Conservation (phyloP, 2,113 vertebrate species). For the Corydoras sp. region DNA sequence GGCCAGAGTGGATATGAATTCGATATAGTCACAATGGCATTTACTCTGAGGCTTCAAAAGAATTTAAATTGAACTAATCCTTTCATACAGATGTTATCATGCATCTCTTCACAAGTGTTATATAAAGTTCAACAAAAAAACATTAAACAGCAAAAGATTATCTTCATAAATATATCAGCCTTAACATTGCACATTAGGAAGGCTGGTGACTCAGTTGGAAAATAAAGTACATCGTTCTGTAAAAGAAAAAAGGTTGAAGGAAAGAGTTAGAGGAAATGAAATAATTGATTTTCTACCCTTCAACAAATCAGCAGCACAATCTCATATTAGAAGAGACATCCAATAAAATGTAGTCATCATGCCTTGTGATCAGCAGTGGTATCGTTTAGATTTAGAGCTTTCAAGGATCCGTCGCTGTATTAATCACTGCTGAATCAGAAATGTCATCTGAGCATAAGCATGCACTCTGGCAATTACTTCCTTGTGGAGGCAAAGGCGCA, state of each 20-base stretch:
- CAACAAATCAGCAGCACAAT: neutral
- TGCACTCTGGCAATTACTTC: slow-evolving; percentile 31
- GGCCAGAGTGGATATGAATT: slow-evolving; percentile 24
- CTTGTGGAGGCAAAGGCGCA: neutral
- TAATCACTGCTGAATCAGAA: slow-evolving; percentile 30
- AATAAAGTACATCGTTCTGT: too few relatives aligned
- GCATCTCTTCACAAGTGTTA: neutral
- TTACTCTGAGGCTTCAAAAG: slow-evolving; percentile 10
- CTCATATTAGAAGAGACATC: slow-evolving; percentile 9
- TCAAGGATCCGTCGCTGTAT: slow-evolving; percentile 12
- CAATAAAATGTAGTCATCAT: slow-evolving; percentile 2
- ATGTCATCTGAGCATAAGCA: slow-evolving; percentile 49
- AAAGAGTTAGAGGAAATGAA: too few relatives aligned
- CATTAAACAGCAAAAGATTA: neutral
- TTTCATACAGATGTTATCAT: slow-evolving; percentile 7
- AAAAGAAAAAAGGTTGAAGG: too few relatives aligned
- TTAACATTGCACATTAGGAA: too few relatives aligned
- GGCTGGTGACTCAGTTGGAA: too few relatives aligned
- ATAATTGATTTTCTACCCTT: too few relatives aligned
- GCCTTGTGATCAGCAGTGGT: slow-evolving; percentile 1
- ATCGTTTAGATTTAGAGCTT: slow-evolving; percentile 25
- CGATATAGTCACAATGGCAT: slow-evolving; percentile 13
- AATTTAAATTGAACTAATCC: neutral
- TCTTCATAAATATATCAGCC: too few relatives aligned
- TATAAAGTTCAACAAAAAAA: neutral